Conservation (phyloP, 2,888 invertebrate genomes). For the Nowickia ferox region DNA sequence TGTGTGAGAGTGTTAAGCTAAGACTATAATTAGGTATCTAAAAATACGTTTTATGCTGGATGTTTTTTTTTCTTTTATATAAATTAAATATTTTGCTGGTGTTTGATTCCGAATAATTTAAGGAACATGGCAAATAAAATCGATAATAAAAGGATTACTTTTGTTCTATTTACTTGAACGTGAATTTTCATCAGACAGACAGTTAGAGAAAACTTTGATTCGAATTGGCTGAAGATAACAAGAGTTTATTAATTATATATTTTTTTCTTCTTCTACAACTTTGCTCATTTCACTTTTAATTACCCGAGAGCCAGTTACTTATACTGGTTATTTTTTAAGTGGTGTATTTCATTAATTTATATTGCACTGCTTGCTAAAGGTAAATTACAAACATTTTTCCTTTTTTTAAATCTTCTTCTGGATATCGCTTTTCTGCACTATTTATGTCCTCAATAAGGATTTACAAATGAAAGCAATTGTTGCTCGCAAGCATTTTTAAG, state of each 20-base stretch:
- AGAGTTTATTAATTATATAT: too few species aligned
- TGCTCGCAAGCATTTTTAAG: conserved; percentile 45
- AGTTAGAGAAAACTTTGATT: too few species aligned
- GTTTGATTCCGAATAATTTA: neutral
- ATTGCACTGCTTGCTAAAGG: conserved; percentile 13
- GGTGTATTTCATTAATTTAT: neutral
- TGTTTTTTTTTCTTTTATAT: neutral
- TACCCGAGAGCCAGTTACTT: neutral
- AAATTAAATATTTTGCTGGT: neutral
- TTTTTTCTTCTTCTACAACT: too few species aligned
- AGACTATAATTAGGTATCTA: neutral
- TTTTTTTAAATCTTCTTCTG: neutral
- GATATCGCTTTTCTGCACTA: neutral
- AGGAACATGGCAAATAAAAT: too few species aligned
- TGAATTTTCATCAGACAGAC: too few species aligned
- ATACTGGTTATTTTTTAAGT: neutral
- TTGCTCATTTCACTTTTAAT: neutral
- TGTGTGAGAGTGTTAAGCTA: neutral
- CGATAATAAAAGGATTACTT: too few species aligned
- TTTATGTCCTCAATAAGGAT: neutral
- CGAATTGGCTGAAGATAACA: too few species aligned
- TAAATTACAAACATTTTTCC: neutral
- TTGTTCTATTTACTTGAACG: too few species aligned
- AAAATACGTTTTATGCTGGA: neutral
- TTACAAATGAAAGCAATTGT: conserved; percentile 59